Base-by-base conservation (phyloP, 2,113 vertebrate species). In the Pedionomus torquatus region DNA sequence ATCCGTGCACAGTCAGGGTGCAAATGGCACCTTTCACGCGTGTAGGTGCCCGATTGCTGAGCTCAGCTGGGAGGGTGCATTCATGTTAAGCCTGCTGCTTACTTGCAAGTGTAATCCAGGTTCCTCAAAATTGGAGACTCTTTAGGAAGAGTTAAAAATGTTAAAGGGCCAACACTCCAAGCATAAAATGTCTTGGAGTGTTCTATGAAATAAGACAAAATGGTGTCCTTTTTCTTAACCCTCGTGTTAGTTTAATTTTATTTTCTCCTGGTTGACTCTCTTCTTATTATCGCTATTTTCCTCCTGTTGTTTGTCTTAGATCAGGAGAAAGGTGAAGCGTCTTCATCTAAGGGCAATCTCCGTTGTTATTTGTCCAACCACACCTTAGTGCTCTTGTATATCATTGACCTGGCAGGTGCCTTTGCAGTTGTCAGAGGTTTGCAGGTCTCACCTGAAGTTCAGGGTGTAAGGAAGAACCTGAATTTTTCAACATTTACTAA, bases 11-110 rank as follows among this genome's bases (percentile, higher is more conserved):
- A 26, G 26, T 20, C 49, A 16, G 79, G 68, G 51, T 5, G 1
- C 41, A 16, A 66, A n/a, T 0, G 3, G 30, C 68, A 63, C 41
- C 51, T 74, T 70, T 55, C 55, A 18, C 4, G 0, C 0, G 0
- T 48, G 30, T 14, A n/a, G 37, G 5, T 74, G 63, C 57, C 65
- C 43, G 30, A 28, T 12, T 33, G 37, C 41, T 77, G 68, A 70
- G 44, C 54, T 77, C 64, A 77, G 49, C 25, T 25, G 58, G 26
- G 9, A 30, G 26, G 64, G 33, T 1, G 0, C 14, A 2, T 37
- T 55, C 28, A 3, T 49, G 3, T 28, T 30, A 9, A 7, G 24
- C 71, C 35, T 49, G 23, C 69, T 64, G 52, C 30, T 87, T 54
- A 12, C 37, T 71, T 91, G 17, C 37, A 79, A 55, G 43, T 37